phyloP scores from a whole-genome alignment of 1,140 invertebrate species.

The Galendromus occidentalis region DNA sequence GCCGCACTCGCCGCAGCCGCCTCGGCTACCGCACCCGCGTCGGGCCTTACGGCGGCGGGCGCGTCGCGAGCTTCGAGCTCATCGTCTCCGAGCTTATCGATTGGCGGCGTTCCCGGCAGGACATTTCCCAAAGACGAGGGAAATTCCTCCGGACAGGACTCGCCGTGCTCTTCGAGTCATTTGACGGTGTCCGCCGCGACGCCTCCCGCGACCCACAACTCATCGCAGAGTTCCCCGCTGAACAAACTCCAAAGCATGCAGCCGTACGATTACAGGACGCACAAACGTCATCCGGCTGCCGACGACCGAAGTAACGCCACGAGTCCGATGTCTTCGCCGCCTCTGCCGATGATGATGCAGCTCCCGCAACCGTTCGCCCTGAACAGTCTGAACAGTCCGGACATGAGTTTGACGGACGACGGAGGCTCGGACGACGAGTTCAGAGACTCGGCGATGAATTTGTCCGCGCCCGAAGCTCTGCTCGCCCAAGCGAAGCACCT shows the following conservation, averaged over 20 bases:
- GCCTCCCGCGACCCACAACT: not conserved
- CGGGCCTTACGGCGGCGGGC: constrained; percentile 24
- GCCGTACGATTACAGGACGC: constrained; percentile 65
- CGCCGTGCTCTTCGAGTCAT: no score
- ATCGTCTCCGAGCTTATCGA: constrained; percentile 17
- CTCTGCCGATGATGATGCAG: constrained; percentile 11
- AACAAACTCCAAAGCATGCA: constrained; percentile 82
- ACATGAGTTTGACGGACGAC: constrained; percentile 18
- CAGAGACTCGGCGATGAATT: constrained; percentile 26
- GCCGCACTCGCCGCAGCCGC: no score
- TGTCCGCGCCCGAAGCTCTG: not conserved
- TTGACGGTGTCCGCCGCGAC: no score
- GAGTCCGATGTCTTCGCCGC: not conserved
- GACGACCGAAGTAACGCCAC: not conserved
- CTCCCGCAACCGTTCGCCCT: constrained; percentile 19
- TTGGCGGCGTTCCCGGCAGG: no score
- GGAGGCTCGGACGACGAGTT: constrained; percentile 12
- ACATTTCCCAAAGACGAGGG: no score
- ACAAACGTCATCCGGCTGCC: not conserved
- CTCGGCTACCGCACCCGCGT: not conserved
- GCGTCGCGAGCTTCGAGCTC: constrained; percentile 17
- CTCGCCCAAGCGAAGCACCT: constrained; percentile 29
- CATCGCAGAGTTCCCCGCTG: constrained; percentile 40
- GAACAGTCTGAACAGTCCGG: constrained; percentile 25
- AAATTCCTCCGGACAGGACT: no score